These are phyloP conservation scores for Sebastes schlegelii DNA, from an alignment of 2,113 vertebrate species.

Conservation along the genomic window DNA sequence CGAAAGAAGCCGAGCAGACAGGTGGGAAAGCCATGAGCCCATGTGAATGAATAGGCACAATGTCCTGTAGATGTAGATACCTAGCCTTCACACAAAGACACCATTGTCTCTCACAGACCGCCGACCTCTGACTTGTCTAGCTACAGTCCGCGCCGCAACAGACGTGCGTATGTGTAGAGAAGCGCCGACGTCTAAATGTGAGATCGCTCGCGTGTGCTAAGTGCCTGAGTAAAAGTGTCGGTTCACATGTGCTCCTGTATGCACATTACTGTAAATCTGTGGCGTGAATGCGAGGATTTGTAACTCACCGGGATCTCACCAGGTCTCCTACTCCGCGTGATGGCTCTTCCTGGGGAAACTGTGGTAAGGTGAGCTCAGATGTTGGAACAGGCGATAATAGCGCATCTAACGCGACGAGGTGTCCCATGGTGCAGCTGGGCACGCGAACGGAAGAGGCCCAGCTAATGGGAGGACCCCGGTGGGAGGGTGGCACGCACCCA, in stretches of 20 bases:
- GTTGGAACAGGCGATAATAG: conserved; percentile 78
- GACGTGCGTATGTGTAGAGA: not conserved
- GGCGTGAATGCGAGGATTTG: conserved; percentile 42
- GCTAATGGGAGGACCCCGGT: conserved; percentile 78
- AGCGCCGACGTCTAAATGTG: not conserved
- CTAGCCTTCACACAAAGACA: conserved; percentile 52
- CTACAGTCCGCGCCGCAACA: conserved; percentile 1
- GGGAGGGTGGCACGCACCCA: conserved; percentile 78
- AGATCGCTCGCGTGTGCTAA: not conserved
- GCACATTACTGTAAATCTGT: conserved; percentile 38
- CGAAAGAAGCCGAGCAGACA: conserved; percentile 54
- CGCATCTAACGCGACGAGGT: conserved; percentile 70
- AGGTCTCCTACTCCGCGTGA: conserved; percentile 17
- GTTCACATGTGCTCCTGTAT: conserved; percentile 10
- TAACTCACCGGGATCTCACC: conserved; percentile 45
- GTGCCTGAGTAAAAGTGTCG: conserved; percentile 11
- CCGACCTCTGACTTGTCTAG: not conserved
- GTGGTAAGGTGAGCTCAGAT: conserved; percentile 76
- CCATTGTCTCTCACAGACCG: conserved; percentile 29
- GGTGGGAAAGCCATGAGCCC: conserved; percentile 60
- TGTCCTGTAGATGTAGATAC: conserved; percentile 20
- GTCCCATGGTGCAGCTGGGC: conserved; percentile 76
- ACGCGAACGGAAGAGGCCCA: conserved; percentile 79
- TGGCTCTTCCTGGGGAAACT: conserved; percentile 61
- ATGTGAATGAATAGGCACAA: conserved; percentile 52